Conservation (phyloP, 2,888 invertebrate genomes). For the Baccha elongata region DNA sequence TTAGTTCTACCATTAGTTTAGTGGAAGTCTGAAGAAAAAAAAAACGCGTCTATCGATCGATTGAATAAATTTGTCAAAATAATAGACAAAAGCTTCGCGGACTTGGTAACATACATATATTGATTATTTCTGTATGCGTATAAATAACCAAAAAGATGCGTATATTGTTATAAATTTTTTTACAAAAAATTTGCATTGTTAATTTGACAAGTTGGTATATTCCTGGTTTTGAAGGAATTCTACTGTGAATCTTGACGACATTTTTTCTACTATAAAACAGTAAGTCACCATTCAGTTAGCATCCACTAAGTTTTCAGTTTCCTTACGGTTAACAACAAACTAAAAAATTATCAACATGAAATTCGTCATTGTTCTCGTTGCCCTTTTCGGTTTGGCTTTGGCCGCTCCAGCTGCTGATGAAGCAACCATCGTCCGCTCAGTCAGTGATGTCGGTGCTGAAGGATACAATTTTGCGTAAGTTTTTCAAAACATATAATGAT, state of each 20-base stretch:
- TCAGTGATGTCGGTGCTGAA: slow-evolving; percentile 81
- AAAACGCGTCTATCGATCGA: not conserved
- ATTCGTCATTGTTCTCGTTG: slow-evolving; percentile 77
- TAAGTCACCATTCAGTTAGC: slow-evolving; percentile 13
- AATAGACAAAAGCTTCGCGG: slow-evolving; percentile 14
- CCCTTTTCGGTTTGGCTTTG: slow-evolving; percentile 77
- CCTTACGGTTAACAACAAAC: slow-evolving; percentile 63
- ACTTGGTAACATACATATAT: not conserved
- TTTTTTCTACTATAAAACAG: slow-evolving; percentile 65
- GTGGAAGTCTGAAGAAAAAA: not conserved
- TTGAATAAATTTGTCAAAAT: slow-evolving; percentile 49
- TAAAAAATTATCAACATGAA: slow-evolving; percentile 77
- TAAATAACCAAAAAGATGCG: slow-evolving; percentile 47
- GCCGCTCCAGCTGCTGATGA: slow-evolving; percentile 82
- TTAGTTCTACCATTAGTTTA: slow-evolving; percentile 1
- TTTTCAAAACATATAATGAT: not conserved
- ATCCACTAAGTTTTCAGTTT: slow-evolving; percentile 72
- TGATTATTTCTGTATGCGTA: not conserved
- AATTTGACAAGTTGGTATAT: slow-evolving; percentile 39
- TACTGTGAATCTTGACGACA: not conserved
- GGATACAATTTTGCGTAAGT: slow-evolving; percentile 66
- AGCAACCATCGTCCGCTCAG: slow-evolving; percentile 85
- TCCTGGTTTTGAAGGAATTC: slow-evolving; percentile 53
- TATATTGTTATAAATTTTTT: slow-evolving; percentile 16
- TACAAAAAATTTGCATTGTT: slow-evolving; percentile 51